Conservation (phyloP, 2,888 invertebrate species). For the Nomada hirtipes region DNA sequence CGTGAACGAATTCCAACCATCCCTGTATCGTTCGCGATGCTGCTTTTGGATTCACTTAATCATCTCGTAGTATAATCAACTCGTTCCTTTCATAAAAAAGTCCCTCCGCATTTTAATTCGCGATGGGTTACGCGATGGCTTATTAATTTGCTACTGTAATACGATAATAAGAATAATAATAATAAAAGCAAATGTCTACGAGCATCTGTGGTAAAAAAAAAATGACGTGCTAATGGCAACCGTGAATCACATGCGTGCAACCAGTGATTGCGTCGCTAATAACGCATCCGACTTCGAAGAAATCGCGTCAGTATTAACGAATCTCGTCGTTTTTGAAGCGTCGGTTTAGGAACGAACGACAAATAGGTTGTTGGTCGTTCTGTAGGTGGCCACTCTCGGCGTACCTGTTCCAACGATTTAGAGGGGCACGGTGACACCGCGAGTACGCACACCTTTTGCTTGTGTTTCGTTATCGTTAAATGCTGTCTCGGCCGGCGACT, state of each 20-base stretch:
- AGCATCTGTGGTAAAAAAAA: neutral
- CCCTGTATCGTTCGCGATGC: neutral
- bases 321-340: neutral
- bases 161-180: no score
- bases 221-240: constrained; percentile 54
- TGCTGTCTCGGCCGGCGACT: constrained; percentile 19
- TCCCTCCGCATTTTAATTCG: no score
- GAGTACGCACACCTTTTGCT: constrained; percentile 34
- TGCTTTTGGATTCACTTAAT: constrained; percentile 23
- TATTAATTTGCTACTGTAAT: no score
- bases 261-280: constrained; percentile 53
- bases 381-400: constrained; percentile 36
- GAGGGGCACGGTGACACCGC: constrained; percentile 41
- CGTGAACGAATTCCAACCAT: neutral
- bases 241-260: constrained; percentile 53
- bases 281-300: constrained; percentile 27
- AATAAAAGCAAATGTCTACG: no score
- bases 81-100: no score
- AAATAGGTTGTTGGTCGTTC: constrained; percentile 23
- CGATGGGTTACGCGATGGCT: no score
- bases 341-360: neutral
- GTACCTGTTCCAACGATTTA: constrained; percentile 44
- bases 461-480: constrained; percentile 45
- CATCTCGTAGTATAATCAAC: no score
- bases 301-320: constrained; percentile 9